Base-by-base conservation (phyloP, 1,140 invertebrate genomes). In the Drosophila santomea region DNA sequence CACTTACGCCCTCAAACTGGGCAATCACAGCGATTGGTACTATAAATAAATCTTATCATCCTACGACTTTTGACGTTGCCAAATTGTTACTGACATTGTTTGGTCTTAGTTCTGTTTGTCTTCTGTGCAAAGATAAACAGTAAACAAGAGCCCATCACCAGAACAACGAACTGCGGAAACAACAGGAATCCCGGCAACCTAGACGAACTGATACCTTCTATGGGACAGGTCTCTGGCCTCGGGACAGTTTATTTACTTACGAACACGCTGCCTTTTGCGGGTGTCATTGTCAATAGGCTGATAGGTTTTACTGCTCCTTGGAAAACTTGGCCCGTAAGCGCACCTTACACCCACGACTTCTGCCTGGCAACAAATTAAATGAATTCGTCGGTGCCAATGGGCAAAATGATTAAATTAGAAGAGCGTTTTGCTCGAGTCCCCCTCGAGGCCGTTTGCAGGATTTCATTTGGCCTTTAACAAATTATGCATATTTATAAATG, bases 381-480 rank as follows among this genome's bases (percentile, higher is more conserved):
- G 38, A 55, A 72, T 69, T 78, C 62, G 55, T 55, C 64, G 36
- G 41, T 69, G 55, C 67, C 82, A 51, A 52, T 60, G 61, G 69
- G 64, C 64, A 82, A 79, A 88, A 83, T 86, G 84, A 88, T 88
- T 88, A 88, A 88, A 88, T 83, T 83, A 86, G 85, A 57, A 56
- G 64, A 51, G 64, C 57, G 41, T 54, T 62, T 60, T 44, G 45
- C 41, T 14, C 41, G 66, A 58, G 44, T 54, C 23, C 17, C 60
- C 66, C 77, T 48, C 4, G 20, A 79, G 66, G 55, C 56, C 43
- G 69, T 47, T 41, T 28, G 28, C 77, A 61, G 54, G 76, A 78
- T 82, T 86, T 71, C 41, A 80, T 78, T 82, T 71, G 64, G 62
- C 67, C 67, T 52, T 67, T 75, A 82, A 78, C 74, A 86, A 83